A percentile compares a stretch with the other conserved stretches of the same genome.
Conservation (phyloP, 1,140 invertebrate species). For the Drosophila orena region DNA sequence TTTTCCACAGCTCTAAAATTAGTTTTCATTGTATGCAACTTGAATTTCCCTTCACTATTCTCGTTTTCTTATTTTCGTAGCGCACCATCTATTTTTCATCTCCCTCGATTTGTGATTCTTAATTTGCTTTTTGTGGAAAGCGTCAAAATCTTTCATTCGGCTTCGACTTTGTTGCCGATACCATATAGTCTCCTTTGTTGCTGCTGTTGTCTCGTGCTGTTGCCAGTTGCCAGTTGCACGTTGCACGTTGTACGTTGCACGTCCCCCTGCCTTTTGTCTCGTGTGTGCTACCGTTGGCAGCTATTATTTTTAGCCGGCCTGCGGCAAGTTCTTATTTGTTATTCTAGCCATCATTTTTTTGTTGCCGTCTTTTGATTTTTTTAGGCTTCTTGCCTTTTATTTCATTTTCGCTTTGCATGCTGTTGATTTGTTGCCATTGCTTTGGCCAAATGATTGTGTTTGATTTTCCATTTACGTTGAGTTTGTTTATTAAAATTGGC, state of each 20-base stretch:
- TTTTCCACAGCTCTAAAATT: constrained; percentile 70
- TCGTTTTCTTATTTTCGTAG: constrained; percentile 8
- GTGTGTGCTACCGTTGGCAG: constrained; percentile 62
- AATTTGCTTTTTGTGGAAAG: constrained; percentile 71
- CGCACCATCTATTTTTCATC: constrained; percentile 32
- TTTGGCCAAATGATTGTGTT: constrained; percentile 67
- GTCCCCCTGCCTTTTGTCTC: constrained; percentile 30
- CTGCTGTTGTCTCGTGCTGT: constrained; percentile 53
- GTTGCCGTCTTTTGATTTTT: constrained; percentile 64
- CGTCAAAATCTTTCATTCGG: constrained; percentile 60
- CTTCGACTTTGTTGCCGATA: constrained; percentile 26
- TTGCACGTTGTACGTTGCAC: constrained; percentile 41
- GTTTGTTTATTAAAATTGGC: constrained; percentile 82
- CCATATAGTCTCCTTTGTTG: constrained; percentile 6
- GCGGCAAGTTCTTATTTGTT: constrained; percentile 66
- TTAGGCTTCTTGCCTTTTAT: constrained; percentile 25
- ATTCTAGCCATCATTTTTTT: constrained; percentile 25
- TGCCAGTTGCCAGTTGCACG: constrained; percentile 52
- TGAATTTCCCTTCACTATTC: constrained; percentile 49
- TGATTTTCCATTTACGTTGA: constrained; percentile 79
- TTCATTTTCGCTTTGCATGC: constrained; percentile 21
- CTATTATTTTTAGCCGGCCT: constrained; percentile 74
- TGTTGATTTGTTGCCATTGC: constrained; percentile 48
- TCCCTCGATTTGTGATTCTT: constrained; percentile 72
- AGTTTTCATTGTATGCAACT: constrained; percentile 80